Base-by-base conservation (phyloP, 2,113 vertebrate genomes). In the Hemibagrus wyckioides region DNA sequence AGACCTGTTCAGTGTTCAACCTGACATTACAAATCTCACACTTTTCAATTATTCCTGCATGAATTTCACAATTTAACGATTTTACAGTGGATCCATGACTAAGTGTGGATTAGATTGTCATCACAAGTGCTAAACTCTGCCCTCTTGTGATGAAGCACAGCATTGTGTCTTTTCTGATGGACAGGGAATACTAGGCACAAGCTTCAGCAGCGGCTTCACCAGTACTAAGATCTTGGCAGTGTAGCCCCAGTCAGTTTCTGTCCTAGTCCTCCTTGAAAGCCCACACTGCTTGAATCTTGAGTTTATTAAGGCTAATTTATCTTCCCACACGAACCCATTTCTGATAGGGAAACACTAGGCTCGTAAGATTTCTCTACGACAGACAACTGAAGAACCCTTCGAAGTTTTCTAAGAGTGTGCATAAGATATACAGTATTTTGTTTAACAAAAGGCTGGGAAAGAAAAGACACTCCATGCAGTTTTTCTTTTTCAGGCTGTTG, bases 91-190 rank as follows among this genome's bases (percentile, higher is more conserved):
- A 52, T 30, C 30, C 75, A 79, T 52, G 48, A 79, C 48, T 52
- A 76, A 28, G 10, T n/a, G 25, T 76, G 25, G 25, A 48, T 25
- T 44, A 48, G 50, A 76, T 73, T 67, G 69, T 28, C 48, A 30
- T 9, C 52, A 36, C 52, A 80, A 56, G 9, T 23, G 77, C 52
- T 80, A 80, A 80, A 80, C 77, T 80, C 79, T 81, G 79, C 79
- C 79, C 79, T 81, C 79, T 81, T 57, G 79, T 81, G 79, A 14
- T 54, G 54, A 41, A 59, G 30, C 21, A 41, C 33, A 59, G 54
- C 39, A 59, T 81, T 10, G 5, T 28, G 56, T 23, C 23, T 21
- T 80, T 56, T 6, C 5, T 36, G 7, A 57, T 30, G n/a, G 17
- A 33, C 48, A 10, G 44, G 48, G n/a, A 33, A 52, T 52, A 54